Percentiles rank a stretch among this genome's conserved stretches.
These are phyloP conservation scores for Hermodice carunculata DNA, from an alignment of 2,888 invertebrate species.

Conservation along the genomic window DNA sequence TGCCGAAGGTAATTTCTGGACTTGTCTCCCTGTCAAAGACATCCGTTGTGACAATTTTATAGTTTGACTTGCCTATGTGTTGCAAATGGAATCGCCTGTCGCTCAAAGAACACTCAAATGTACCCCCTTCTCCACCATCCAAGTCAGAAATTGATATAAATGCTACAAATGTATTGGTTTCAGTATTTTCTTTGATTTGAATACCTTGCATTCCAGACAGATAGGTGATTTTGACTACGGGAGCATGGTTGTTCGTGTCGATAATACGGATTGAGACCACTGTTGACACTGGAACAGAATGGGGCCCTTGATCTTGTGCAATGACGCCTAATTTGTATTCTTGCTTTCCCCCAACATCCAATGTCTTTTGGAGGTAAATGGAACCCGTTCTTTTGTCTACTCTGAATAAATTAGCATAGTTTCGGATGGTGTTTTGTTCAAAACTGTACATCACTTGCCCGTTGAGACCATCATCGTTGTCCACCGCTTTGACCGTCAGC, in stretches of 20 bases:
- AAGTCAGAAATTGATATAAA: constrained; percentile 59
- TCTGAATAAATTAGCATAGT: constrained; percentile 25
- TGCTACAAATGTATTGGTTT: constrained; percentile 58
- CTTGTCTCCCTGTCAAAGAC: constrained; percentile 56
- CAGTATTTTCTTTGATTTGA: constrained; percentile 55
- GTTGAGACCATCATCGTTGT: constrained; percentile 30
- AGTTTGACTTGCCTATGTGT: constrained; percentile 25
- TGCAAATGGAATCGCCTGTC: constrained; percentile 33
- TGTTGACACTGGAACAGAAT: constrained; percentile 25
- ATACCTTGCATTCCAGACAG: too few relatives aligned
- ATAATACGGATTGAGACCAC: constrained; percentile 29
- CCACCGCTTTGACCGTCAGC: constrained; percentile 30
- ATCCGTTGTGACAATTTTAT: constrained; percentile 29
- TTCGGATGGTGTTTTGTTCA: constrained; percentile 17
- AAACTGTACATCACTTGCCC: constrained; percentile 30
- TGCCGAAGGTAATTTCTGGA: constrained; percentile 46
- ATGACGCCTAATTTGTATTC: constrained; percentile 26
- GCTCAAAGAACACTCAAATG: constrained; percentile 59
- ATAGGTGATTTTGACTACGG: constrained; percentile 33
- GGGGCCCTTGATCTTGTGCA: constrained; percentile 28
- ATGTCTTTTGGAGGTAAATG: constrained; percentile 23
- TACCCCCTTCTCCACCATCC: constrained; percentile 60
- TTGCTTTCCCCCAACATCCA: constrained; percentile 29
- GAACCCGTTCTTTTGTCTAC: constrained; percentile 25
- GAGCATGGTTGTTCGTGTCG: constrained; percentile 37